Evolutionary conservation across 2,888 invertebrate genomes (phyloP).

Genomic region (Julus scandinavius): DNA sequence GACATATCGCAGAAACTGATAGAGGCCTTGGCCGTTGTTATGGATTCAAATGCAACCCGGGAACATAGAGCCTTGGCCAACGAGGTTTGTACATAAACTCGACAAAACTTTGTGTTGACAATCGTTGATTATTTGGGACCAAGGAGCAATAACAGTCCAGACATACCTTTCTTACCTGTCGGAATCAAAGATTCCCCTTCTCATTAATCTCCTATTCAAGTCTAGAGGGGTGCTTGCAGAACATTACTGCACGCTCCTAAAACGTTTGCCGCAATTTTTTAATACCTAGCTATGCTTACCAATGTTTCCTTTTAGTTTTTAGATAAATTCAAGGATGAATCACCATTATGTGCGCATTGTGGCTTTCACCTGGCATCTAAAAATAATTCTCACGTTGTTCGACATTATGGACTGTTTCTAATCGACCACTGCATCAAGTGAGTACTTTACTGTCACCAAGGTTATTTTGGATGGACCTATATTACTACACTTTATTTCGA

Average conservation of each 20-base stretch:
- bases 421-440: slow-evolving; percentile 93
- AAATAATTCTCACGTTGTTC: slow-evolving; percentile 78
- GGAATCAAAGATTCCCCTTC: neutral
- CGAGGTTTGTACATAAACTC: slow-evolving; percentile 55
- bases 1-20: slow-evolving; percentile 70
- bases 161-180: too few relatives aligned
- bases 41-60: slow-evolving; percentile 81
- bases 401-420: slow-evolving; percentile 91
- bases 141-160: too few relatives aligned
- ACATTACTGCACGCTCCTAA: neutral
- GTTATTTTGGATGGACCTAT: neutral
- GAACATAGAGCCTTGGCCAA: slow-evolving; percentile 83
- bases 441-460: slow-evolving; percentile 57
- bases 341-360: slow-evolving; percentile 87
- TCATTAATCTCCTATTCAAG: neutral
- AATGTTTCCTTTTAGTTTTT: slow-evolving; percentile 61
- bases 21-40: slow-evolving; percentile 82
- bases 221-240: too few relatives aligned
- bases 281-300: neutral
- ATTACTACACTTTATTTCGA: too few relatives aligned
- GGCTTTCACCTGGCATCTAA: slow-evolving; percentile 83
- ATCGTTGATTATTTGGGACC: too few relatives aligned
- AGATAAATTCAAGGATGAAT: slow-evolving; percentile 81
- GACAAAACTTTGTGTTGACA: neutral
- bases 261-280: too few relatives aligned